Evolutionary conservation across 2,113 vertebrate genomes (phyloP).

Genomic region (Calcarius ornatus): DNA sequence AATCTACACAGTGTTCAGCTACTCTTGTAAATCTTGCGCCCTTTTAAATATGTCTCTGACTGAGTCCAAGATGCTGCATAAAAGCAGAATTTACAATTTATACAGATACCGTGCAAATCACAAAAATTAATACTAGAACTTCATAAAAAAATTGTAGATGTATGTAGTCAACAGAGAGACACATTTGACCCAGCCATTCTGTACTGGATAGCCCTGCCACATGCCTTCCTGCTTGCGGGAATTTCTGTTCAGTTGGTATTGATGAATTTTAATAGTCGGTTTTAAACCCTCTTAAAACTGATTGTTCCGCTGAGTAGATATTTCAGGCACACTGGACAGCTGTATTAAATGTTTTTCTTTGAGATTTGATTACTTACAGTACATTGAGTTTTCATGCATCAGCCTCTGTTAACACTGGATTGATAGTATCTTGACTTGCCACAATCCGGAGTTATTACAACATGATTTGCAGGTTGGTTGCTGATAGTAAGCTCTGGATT

Average conservation of each 20-base stretch:
- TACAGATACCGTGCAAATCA: not conserved
- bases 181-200: not conserved
- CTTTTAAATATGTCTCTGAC: not conserved
- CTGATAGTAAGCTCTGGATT: not conserved
- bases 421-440: slow-evolving; percentile 14
- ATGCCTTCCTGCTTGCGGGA: not conserved
- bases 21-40: not conserved
- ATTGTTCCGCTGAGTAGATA: not conserved
- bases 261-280: not conserved
- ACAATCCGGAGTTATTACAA: not conserved
- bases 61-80: not conserved
- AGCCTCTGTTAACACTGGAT: not conserved
- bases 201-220: accelerated
- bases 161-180: not conserved
- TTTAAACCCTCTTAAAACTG: slow-evolving; percentile 32
- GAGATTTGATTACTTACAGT: slow-evolving; percentile 4
- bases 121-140: not conserved
- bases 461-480: not conserved
- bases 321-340: not conserved
- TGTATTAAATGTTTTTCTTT: slow-evolving; percentile 33
- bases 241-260: not conserved
- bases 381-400: slow-evolving; percentile 19
- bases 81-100: not conserved
- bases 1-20: not conserved
- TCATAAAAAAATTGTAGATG: not conserved